Evolutionary conservation across 2,888 invertebrate species (phyloP), one percentile per base, ranked within the genome.

Genomic region (Tridacna gigas): DNA sequence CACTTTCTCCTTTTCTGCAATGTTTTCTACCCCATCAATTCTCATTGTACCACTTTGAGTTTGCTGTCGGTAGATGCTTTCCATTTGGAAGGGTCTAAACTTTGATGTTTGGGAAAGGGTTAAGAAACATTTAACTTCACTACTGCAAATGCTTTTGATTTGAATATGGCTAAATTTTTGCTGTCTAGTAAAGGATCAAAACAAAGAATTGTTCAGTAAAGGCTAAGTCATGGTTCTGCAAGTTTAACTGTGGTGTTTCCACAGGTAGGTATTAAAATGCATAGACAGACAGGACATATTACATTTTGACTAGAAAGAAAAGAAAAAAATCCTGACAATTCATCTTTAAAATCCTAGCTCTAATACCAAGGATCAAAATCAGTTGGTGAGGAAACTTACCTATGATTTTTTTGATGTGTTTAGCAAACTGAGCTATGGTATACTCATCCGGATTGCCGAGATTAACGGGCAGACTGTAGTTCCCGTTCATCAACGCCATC

Each of bases 401-500:
- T n/a, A 96, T 95, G 71, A 96, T 89, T 63, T 95, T 91, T 77
- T 93, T 93, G 66, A 96, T 96, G 56, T 95, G 94, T n/a, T 90
- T 89, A 15, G 96, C 96, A 91, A 96, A 96, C 74, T 96, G 97
- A 96, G 97, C 97, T 91, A 99, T 99, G 1, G 98, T 98, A 94
- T 99, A 98, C 95, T 99, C 99, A 65, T 98, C 98, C 0, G 99
- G 99, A 95, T 99, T 99, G 63, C 99, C 99, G 85, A 99, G 95
- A 95, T 99, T 99, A 2, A 99, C 97, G 11, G 99, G 99, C 90
- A 96, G 96, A 0, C 97, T 97, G 94, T 98, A 99, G 95, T 98
- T 98, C 22, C 98, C 97, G 80, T 97, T 97, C 99, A 99, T 99
- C 71, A 99, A 95, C 0, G 97, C 96, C 60, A 99, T 96, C 74